Evolutionary conservation across 2,797 vertebrate species (phyloP), one percentile per base, ranked within the genome.

Genomic region (Cryptoblepharus egeriae): DNA sequence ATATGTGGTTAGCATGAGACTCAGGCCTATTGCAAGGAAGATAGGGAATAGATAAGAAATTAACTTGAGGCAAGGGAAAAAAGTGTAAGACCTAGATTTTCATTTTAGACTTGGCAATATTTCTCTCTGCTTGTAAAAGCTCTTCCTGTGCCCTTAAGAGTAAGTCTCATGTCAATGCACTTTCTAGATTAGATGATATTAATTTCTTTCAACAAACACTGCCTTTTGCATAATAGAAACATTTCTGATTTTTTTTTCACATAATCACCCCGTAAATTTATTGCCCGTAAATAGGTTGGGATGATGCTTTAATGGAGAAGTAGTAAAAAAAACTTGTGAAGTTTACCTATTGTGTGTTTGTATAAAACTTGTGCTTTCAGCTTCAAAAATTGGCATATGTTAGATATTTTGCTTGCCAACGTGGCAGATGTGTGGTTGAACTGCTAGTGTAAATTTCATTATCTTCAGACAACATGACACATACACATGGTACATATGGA

Each of bases 1-100:
- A 1, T 1, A 65, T 83, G 22, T 77, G 75, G 55, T 84, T 45
- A 89, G 70, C 83, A 81, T 13, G 32, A 65, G 8, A 79, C 5
- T 4, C 37, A 84, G 24, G 67, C 30, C 22, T 85, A 39, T 52
- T 82, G 72, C 81, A 79, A n/a, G 68, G 84, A 69, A 81, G 45
- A 49, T 49, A 49, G 75, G 67, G 90, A 81, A 81, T 85, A 9
- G 12, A 75, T 32, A 76, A 79, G 80, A 94, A 89, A 92, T 85
- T 92, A 74, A 78, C 58, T 90, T 88, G 82, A 85, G 86, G 63
- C 64, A 90, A 89, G 42, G 5, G 89, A 93, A 42, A 91, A 12
- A 57, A 35, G 20, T 28, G 69, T 68, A 74, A 89, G 89, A 58
- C 18, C 2, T 2, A 45, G 67, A 58, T 88, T 92, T 92, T 91